phyloP scores from a whole-genome alignment of 2,113 vertebrate genomes.

The Bubo bubo region DNA sequence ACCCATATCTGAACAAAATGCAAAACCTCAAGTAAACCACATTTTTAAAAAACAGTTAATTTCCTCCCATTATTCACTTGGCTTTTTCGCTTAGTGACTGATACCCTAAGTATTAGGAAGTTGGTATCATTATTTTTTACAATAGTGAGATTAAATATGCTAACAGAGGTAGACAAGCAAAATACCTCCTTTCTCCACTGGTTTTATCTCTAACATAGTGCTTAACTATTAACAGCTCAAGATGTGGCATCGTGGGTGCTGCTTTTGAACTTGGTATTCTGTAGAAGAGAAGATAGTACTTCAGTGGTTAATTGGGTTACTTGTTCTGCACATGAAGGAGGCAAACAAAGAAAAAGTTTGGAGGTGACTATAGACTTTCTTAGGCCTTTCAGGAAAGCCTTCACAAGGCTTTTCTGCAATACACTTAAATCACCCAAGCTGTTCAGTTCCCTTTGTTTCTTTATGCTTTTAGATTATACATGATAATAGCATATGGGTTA shows the following conservation, averaged over 20 bases:
- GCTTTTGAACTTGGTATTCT: not conserved
- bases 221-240: not conserved
- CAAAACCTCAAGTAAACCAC: not conserved
- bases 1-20: not conserved
- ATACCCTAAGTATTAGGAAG: not conserved
- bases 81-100: not conserved
- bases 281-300: not conserved
- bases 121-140: not conserved
- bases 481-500: constrained; percentile 30
- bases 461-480: constrained; percentile 7
- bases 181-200: not conserved
- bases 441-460: not conserved
- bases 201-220: not conserved
- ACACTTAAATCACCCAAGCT: not conserved
- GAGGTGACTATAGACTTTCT: not conserved
- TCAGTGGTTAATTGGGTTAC: not conserved
- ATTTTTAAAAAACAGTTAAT: not conserved
- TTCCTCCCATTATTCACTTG: not conserved
- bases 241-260: not conserved
- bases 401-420: not conserved
- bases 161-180: not conserved
- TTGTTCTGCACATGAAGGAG: not conserved
- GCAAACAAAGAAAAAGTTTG: not conserved
- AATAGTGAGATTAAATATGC: not conserved
- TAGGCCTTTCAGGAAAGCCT: constrained; percentile 4